Percentiles rank a stretch among this genome's conserved stretches.
Conservation (phyloP, 2,797 vertebrate species). For the Parauchenoglanis ngamensis region DNA sequence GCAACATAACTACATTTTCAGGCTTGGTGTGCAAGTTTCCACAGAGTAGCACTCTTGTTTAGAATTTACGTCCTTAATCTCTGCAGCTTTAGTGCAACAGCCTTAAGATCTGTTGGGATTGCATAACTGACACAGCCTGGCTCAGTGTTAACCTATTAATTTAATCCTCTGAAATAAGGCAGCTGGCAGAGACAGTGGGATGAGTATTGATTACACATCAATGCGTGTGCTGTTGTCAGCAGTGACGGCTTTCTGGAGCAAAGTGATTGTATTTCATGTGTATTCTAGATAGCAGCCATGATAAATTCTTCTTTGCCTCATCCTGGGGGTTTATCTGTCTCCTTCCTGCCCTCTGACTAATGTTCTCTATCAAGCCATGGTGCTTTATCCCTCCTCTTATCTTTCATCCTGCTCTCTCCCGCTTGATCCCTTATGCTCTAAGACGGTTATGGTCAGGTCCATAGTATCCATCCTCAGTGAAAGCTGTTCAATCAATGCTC, state of each 20-base stretch:
- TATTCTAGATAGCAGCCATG: slow-evolving; percentile 32
- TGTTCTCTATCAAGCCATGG: slow-evolving; percentile 26
- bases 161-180: slow-evolving; percentile 38
- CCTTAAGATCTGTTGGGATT: slow-evolving; percentile 20
- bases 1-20: neutral
- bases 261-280: slow-evolving; percentile 41
- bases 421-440: slow-evolving; percentile 17
- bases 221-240: slow-evolving; percentile 40
- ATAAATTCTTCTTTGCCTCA: slow-evolving; percentile 40
- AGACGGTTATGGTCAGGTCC: slow-evolving; percentile 26
- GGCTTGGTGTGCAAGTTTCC: neutral
- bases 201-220: slow-evolving; percentile 38
- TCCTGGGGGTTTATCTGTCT: slow-evolving; percentile 34
- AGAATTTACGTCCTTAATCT: slow-evolving; percentile 12
- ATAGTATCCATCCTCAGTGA: slow-evolving; percentile 31
- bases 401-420: slow-evolving; percentile 6
- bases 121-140: slow-evolving; percentile 11
- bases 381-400: slow-evolving; percentile 34
- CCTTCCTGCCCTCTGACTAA: slow-evolving; percentile 38
- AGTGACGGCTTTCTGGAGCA: slow-evolving; percentile 24
- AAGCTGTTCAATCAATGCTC: slow-evolving; percentile 33
- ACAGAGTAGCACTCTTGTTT: neutral
- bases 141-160: slow-evolving; percentile 37
- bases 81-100: slow-evolving; percentile 5
- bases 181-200: slow-evolving; percentile 24